These are phyloP conservation scores for Cantharis flavilabris DNA, from an alignment of 2,888 invertebrate species.

Conservation along the genomic window DNA sequence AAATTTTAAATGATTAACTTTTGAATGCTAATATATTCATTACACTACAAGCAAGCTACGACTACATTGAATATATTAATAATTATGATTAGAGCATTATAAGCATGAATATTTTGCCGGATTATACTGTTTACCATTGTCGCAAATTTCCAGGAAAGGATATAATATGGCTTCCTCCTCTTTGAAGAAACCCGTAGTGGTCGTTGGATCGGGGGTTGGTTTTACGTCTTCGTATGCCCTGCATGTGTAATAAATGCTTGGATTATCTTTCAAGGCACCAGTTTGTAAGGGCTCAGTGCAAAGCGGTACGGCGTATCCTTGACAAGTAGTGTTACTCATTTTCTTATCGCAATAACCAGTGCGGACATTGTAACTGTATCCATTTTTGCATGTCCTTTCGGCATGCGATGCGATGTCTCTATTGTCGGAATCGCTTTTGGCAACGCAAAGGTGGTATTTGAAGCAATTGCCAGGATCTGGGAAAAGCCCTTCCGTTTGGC, in stretches of 20 bases:
- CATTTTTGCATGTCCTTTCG: slow-evolving; percentile 9
- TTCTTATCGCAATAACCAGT: slow-evolving; percentile 2
- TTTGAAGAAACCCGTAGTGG: too few relatives aligned
- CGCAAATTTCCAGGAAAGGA: slow-evolving; percentile 16
- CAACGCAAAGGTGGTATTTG: slow-evolving; percentile 3
- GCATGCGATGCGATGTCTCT: background rate
- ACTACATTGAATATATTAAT: too few relatives aligned
- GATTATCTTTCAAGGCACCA: slow-evolving; percentile 7
- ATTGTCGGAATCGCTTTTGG: background rate
- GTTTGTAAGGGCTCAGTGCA: slow-evolving; percentile 13
- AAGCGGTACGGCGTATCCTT: slow-evolving; percentile 5
- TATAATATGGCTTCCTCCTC: background rate
- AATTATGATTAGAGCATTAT: background rate
- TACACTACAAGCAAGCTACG: too few relatives aligned
- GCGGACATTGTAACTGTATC: slow-evolving; percentile 19
- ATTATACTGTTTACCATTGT: slow-evolving; percentile 13
- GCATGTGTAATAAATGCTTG: slow-evolving; percentile 28
- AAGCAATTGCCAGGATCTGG: slow-evolving; percentile 12
- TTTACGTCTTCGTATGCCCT: background rate
- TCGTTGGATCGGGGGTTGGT: background rate
- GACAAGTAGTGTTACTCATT: background rate
- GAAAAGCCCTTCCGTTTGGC: slow-evolving; percentile 6
- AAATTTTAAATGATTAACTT: too few relatives aligned
- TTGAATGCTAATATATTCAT: too few relatives aligned
- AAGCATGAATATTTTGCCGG: background rate